Evolutionary conservation across 2,888 invertebrate species (phyloP), one percentile per base, ranked within the genome.

Genomic region (Lottia gigantea): DNA sequence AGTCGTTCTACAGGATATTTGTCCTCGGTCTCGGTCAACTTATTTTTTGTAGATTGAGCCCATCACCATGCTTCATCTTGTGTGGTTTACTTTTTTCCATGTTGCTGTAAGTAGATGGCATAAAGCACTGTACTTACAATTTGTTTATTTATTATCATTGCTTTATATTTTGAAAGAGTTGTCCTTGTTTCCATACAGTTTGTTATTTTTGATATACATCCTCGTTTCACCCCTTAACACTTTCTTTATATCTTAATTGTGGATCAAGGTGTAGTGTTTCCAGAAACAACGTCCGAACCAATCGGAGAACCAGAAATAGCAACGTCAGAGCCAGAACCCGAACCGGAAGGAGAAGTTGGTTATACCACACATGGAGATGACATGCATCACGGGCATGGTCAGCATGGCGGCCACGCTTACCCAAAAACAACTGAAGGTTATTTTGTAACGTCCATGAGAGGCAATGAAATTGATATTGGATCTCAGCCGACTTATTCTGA

Each of bases 201-300:
- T 40, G 40, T 40, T 40, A 40, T 6, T 31, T 31, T 31, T 31
- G 31, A 31, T 40, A 40, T 40, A 40, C 40, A 40, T 40, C 40
- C 40, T 40, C 40, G 40, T 40, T 11, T 40, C 40, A 40, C 23
- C 55, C 55, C 55, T 55, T 55, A 55, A 55, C 55, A 55, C 55
- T 55, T 19, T 55, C 55, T 55, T 55, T 55, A 55, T 55, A 55
- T 55, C 55, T 55, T 55, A 23, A 55, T 55, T 23, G 19, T 55
- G 23, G 55, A 55, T 23, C 19, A 23, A 55, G 55, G 7, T n/a
- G n/a, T 19, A 55, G 19, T 16, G 19, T 15, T 15, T 19, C 55
- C 19, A 19, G 55, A 55, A 55, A 55, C 55, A 23, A 55, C 55
- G 14, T 23, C 19, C 14, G 55, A 55, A 55, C 55, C 55, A 2